Evolutionary conservation across 1,140 invertebrate species (phyloP).

Genomic region (Drosophila hydei): DNA sequence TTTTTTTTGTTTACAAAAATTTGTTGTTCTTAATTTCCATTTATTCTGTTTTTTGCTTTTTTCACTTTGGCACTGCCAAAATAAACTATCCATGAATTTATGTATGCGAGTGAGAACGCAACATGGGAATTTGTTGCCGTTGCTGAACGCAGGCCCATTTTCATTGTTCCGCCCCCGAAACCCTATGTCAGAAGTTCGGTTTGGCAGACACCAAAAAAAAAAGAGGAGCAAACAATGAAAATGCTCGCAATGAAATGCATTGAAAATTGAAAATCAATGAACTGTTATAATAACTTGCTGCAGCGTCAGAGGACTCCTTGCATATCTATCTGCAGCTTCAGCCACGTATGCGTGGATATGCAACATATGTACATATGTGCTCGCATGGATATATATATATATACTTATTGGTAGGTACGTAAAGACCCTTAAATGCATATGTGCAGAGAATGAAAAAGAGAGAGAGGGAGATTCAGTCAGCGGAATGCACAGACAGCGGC

Average conservation of each 20-base stretch:
- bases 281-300: conserved; percentile 81
- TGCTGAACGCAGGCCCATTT: conserved; percentile 1
- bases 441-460: background rate
- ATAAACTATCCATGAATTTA: conserved; percentile 69
- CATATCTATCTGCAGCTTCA: background rate
- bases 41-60: conserved; percentile 13
- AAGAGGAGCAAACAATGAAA: conserved; percentile 68
- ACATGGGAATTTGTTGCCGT: conserved; percentile 51
- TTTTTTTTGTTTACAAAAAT: conserved; percentile 16
- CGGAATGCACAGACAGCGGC: conserved; percentile 46
- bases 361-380: conserved; percentile 2
- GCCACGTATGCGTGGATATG: background rate
- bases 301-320: conserved; percentile 61
- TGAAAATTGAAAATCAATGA: conserved; percentile 81
- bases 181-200: too few relatives aligned
- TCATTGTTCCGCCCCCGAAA: conserved; percentile 6
- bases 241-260: conserved; percentile 66
- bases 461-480: conserved; percentile 24
- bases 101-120: conserved; percentile 61
- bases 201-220: conserved; percentile 5
- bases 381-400: conserved; percentile 1
- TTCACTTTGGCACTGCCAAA: conserved; percentile 41
- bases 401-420: conserved; percentile 18
- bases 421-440: conserved; percentile 41
- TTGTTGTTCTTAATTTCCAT: conserved; percentile 23